Conservation (phyloP, 2,888 invertebrate species). For the Scaptomyza cyrtandrae region DNA sequence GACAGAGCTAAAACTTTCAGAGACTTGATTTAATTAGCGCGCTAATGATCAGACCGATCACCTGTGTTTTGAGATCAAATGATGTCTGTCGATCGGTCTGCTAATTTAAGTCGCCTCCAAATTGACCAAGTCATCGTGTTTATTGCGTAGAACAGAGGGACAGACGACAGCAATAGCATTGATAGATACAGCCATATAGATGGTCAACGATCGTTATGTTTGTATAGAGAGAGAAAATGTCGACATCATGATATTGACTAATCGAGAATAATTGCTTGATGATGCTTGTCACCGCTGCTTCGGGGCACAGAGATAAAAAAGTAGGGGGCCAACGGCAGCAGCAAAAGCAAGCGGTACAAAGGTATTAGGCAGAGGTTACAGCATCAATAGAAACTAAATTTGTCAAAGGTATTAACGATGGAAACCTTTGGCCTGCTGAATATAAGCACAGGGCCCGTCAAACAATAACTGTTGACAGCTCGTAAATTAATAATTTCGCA, state of each 20-base stretch:
- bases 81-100: constrained; percentile 36
- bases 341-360: constrained; percentile 10
- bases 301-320: constrained; percentile 7
- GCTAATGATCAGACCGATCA: constrained; percentile 61
- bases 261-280: constrained; percentile 74
- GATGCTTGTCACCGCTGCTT: constrained; percentile 43
- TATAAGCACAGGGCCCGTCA: constrained; percentile 70
- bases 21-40: constrained; percentile 73
- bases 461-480: constrained; percentile 80
- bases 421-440: constrained; percentile 40
- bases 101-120: constrained; percentile 58
- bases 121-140: constrained; percentile 64
- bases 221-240: constrained; percentile 38
- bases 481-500: constrained; percentile 80
- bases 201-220: constrained; percentile 29
- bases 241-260: constrained; percentile 66
- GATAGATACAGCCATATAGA: constrained; percentile 21
- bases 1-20: constrained; percentile 57
- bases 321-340: constrained; percentile 1
- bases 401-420: constrained; percentile 69
- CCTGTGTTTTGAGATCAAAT: constrained; percentile 25
- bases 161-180: neutral
- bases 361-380: constrained; percentile 13
- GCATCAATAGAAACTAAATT: constrained; percentile 57
- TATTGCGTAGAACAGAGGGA: constrained; percentile 68